Base-by-base conservation (phyloP, 1,140 invertebrate genomes). In the Nebria ingens region DNA sequence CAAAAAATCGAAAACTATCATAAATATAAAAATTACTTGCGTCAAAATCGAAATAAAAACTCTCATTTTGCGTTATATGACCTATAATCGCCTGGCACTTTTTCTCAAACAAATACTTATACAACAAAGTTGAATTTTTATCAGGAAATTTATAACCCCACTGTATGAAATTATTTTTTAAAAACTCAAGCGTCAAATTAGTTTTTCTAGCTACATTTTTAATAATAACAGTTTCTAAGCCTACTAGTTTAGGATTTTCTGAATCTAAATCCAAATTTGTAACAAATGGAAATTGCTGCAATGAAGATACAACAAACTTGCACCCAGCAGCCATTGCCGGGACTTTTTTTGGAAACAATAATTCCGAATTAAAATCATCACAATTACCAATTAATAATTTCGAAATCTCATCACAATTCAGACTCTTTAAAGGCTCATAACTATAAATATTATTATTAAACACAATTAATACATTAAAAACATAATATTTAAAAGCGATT, bases 21-120 rank as follows among this genome's bases (percentile, higher is more conserved):
- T 12, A 45, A 17, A 45, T 45, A 45, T 45, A 45, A 17, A 9
- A 45, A 11, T 11, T 12, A 9, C 9, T 45, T 45, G 40, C 15
- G 17, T 45, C 40, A 17, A 45, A 45, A 45, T 45, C 40, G 17
- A 12, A 45, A 17, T 45, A 45, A 17, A 45, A 45, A 45, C 40
- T 45, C 15, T 45, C 40, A 17, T 45, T 45, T 17, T 4, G 9
- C 4, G 6, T 45, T 12, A 45, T 45, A 17, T 45, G 40, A 12
- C 40, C 40, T 4, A 17, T 17, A 4, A 45, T 9, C 17, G 6
- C 40, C 3, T 45, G 9, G 17, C 40, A 45, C 3, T 9, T 45
- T 17, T 17, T 12, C 3, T 45, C 17, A 17, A 45, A 45, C 15
- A 45, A 17, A 45, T 12, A 17, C 4, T 45, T 4, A 45, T 45